Conservation (phyloP, 1,140 invertebrate species). For the Dermatophagoides farinae region DNA sequence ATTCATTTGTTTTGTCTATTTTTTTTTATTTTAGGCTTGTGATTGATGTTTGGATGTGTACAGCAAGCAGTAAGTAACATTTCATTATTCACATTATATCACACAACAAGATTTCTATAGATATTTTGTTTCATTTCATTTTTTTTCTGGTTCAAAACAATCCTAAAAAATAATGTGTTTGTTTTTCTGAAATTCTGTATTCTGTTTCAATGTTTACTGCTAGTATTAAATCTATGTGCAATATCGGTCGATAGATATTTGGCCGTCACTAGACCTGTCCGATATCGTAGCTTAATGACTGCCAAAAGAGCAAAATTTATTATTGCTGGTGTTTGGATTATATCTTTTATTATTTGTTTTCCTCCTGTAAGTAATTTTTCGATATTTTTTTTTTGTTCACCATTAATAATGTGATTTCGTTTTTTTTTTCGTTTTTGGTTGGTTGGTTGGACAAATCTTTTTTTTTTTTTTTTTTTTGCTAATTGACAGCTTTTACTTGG, state of each 20-base stretch:
- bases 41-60: constrained; percentile 89
- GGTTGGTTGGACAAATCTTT: not conserved
- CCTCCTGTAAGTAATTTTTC: constrained; percentile 37
- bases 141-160: not conserved
- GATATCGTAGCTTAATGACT: constrained; percentile 78
- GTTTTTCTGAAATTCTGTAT: too few species aligned
- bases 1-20: not conserved
- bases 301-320: constrained; percentile 60
- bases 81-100: not conserved
- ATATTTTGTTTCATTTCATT: not conserved
- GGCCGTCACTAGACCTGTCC: constrained; percentile 76
- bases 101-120: not conserved
- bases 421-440: not conserved
- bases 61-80: constrained; percentile 32
- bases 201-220: not conserved
- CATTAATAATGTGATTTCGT: not conserved
- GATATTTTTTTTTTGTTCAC: not conserved
- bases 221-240: constrained; percentile 55
- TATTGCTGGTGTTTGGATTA: constrained; percentile 73
- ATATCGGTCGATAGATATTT: constrained; percentile 84
- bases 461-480: not conserved
- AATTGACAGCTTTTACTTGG: not conserved
- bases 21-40: constrained; percentile 33
- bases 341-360: constrained; percentile 89
- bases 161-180: not conserved